Base-by-base conservation (phyloP, 1,140 invertebrate species). In the Hyphantria cunea region DNA sequence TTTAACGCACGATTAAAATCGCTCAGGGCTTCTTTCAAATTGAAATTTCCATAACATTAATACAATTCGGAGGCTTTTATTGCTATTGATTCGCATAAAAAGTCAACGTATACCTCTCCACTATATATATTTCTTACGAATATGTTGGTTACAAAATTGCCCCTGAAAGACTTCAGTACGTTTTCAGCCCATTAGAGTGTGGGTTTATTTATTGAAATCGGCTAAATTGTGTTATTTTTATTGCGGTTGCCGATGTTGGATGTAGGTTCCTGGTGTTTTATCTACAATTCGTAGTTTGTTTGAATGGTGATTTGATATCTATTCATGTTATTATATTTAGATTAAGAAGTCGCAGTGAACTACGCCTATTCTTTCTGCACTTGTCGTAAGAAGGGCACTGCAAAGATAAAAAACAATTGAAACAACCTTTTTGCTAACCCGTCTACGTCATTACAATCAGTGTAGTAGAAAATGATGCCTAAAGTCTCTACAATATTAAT, bases 31-130 rank as follows among this genome's bases (percentile, higher is more conserved):
- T 55, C 25, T 45, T 11, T 44, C 41, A 44, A 55, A 53, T 42
- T 53, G 15, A 39, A 31, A 54, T 54, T 42, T 44, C n/a, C 52
- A 54, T 44, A 54, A 44, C 52, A 44, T 54, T 54, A 54, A 14
- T 31, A n/a, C 9, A 1, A 4, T 14, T n/a, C 48, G 25, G 17
- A 17, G 9, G 6, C 34, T 54, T 54, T 54, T 54, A 54, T 54
- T 54, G 52, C 52, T 33, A 54, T 54, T 33, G 52, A 54, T 54
- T 54, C 41, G 17, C 33, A 41, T 52, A 52, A 54, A 44, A 32
- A 44, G n/a, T 54, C 50, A 17, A 13, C 50, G 50, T 39, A 41
- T 33, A 13, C 49, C 12, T 13, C 13, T 39, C n/a, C 6, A 13
- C 41, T 6, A 44, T 12, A 44, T 44, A 44, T 13, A n/a, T n/a